These are phyloP conservation scores for Encarsia formosa DNA, from an alignment of 2,888 invertebrate species.

Conservation along the genomic window DNA sequence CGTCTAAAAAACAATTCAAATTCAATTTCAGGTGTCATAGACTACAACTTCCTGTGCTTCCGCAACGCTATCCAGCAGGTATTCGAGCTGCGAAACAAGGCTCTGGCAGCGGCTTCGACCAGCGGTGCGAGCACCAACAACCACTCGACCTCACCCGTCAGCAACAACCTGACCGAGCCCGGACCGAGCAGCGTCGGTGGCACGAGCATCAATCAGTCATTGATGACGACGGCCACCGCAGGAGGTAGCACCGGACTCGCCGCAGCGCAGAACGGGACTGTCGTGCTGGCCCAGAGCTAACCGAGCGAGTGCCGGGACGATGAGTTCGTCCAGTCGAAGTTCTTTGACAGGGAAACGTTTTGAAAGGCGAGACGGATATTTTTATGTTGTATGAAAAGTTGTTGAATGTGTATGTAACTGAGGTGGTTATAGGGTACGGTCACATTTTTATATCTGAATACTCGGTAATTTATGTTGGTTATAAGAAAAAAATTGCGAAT, in stretches of 20 bases:
- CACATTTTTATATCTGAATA: too few relatives aligned
- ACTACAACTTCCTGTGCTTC: slow-evolving; percentile 97
- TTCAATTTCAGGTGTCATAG: slow-evolving; percentile 78
- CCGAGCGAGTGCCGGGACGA: slow-evolving; percentile 1
- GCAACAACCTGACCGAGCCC: slow-evolving; percentile 20
- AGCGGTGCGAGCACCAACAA: slow-evolving; percentile 38
- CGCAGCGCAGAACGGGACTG: slow-evolving; percentile 21
- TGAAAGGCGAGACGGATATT: too few relatives aligned
- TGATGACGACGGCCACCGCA: slow-evolving; percentile 1
- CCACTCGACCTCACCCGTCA: slow-evolving; percentile 44
- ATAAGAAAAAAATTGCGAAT: too few relatives aligned
- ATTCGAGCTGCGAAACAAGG: slow-evolving; percentile 79
- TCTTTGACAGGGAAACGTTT: slow-evolving; percentile 16
- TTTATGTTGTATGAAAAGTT: too few relatives aligned
- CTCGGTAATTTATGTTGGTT: too few relatives aligned
- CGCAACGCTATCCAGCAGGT: slow-evolving; percentile 95
- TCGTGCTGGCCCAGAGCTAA: slow-evolving; percentile 28
- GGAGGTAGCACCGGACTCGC: background rate
- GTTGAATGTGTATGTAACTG: too few relatives aligned
- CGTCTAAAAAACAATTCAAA: too few relatives aligned
- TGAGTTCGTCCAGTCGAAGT: slow-evolving; percentile 3
- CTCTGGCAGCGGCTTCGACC: slow-evolving; percentile 53
- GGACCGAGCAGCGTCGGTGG: slow-evolving; percentile 8
- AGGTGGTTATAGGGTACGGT: too few relatives aligned
- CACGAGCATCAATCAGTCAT: background rate